phyloP scores from a whole-genome alignment of 2,888 invertebrate genomes.

The Agriopis marginaria region DNA sequence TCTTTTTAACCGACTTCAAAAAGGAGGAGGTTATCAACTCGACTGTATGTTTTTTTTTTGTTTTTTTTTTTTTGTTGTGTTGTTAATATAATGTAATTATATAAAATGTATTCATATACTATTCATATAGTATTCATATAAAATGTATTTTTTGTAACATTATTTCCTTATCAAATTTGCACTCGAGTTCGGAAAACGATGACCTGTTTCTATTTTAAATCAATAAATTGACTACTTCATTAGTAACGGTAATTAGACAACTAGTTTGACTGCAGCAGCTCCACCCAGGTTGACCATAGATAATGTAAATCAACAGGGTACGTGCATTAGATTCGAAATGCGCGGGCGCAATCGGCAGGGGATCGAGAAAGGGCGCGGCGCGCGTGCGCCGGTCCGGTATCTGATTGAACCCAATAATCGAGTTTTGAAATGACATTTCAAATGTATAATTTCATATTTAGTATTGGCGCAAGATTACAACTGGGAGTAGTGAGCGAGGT shows the following conservation, averaged over 20 bases:
- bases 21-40: too few species aligned
- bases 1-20: too few species aligned
- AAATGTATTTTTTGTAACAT: too few species aligned
- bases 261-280: slow-evolving; percentile 16
- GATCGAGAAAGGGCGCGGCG: slow-evolving; percentile 63
- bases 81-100: too few species aligned
- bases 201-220: neutral
- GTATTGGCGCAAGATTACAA: neutral
- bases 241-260: slow-evolving; percentile 16
- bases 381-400: slow-evolving; percentile 50
- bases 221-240: slow-evolving; percentile 9
- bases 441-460: slow-evolving; percentile 19
- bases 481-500: neutral
- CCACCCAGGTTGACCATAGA: slow-evolving; percentile 29
- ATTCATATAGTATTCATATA: too few species aligned
- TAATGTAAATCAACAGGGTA: slow-evolving; percentile 55
- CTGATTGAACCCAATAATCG: slow-evolving; percentile 47
- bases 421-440: slow-evolving; percentile 21
- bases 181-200: neutral
- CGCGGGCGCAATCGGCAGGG: slow-evolving; percentile 51
- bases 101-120: too few species aligned
- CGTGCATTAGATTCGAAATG: slow-evolving; percentile 60
- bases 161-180: neutral
- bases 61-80: too few species aligned
- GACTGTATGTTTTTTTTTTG: too few species aligned